Base-by-base conservation (phyloP, 2,797 vertebrate genomes). In the Scomberomorus guttatus region DNA sequence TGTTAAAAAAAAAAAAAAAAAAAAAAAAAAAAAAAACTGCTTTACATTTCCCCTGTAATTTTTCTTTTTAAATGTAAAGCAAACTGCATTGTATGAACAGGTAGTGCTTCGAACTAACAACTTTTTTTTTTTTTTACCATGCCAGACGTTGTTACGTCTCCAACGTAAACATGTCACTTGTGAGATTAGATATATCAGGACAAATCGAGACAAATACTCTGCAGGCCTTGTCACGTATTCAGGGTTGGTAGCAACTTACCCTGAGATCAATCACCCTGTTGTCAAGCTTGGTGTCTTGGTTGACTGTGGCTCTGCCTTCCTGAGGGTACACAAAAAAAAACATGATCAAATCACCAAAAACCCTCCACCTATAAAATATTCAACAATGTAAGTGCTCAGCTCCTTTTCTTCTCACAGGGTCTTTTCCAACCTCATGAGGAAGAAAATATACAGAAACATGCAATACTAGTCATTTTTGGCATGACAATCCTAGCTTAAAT, bases 251-350 rank as follows among this genome's bases (percentile, higher is more conserved):
- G 39, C 24, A 70, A 76, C 97, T 96, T 95, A 99, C 98, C 96
- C 98, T 96, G 84, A 99, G 96, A 90, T 99, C 98, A 89, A 99
- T 99, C 86, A 99, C 96, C 92, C 98, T 94, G 95, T 99, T 99
- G 96, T 99, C 98, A 95, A 99, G 94, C 88, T 95, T 96, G 85
- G 98, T 99, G 95, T 99, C 98, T 87, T 99, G 98, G 91, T 99
- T 99, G 83, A 99, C 98, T 10, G 98, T 99, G 79, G 98, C 98
- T 97, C 98, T 97, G 93, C 97, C 97, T 93, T 99, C 98, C 98
- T 99, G 87, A 82, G 91, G 34, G 56, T 63, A 74, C 81, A 86
- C 24, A 85, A 34, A 59, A 59, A 29, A 62, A 78, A 63, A 48
- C 14, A 88, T 20, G 0, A 61, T 62, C 59, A 68, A 29, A 80